These are phyloP conservation scores for Strigamia transsilvanica DNA, from an alignment of 2,888 invertebrate genomes.

Conservation along the genomic window DNA sequence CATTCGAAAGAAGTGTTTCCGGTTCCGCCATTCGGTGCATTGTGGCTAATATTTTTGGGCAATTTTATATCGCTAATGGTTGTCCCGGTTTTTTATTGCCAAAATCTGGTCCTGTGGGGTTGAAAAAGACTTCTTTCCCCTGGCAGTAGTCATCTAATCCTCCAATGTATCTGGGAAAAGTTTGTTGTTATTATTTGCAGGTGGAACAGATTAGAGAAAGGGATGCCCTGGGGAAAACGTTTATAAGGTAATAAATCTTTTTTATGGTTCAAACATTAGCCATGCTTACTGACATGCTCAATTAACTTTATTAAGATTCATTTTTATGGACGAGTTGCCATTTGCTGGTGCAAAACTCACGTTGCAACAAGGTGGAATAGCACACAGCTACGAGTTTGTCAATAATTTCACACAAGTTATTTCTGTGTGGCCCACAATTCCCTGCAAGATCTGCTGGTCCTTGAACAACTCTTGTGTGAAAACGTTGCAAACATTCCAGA, in stretches of 20 bases:
- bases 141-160: no score
- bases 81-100: no score
- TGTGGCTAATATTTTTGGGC: no score
- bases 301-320: neutral
- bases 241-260: neutral
- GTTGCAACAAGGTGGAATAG: neutral
- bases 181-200: neutral
- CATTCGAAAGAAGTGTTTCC: no score
- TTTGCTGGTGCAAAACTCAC: neutral
- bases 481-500: neutral
- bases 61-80: no score
- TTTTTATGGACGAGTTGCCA: slow-evolving; percentile 1
- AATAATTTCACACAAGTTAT: neutral
- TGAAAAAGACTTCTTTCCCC: no score
- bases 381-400: neutral
- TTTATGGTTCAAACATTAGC: neutral
- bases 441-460: neutral
- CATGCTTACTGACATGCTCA: neutral
- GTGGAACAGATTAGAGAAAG: neutral
- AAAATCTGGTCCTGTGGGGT: no score
- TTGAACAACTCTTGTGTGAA: neutral
- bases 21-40: no score
- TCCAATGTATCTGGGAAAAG: no score
- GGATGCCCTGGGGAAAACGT: neutral
- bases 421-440: neutral